Percentiles rank a stretch among this genome's conserved stretches.
Evolutionary conservation across 2,888 invertebrate genomes (phyloP).

Genomic region (Drosophila mayaguana): DNA sequence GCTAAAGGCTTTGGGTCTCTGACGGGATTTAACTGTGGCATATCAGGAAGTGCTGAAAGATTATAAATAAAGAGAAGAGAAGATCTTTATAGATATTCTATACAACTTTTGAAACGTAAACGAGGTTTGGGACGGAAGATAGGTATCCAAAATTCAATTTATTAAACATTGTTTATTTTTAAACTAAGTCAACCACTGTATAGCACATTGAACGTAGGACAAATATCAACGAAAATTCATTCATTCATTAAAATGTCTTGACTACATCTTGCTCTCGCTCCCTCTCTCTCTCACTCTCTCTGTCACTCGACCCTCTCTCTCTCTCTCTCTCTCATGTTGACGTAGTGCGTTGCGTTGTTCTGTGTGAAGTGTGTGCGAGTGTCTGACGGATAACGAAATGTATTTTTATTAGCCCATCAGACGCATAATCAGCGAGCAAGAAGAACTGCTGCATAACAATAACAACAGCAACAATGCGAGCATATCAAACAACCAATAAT

Average conservation of each 20-base stretch:
- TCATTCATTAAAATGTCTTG: constrained; percentile 29
- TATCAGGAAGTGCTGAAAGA: too few species aligned
- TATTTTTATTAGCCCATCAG: constrained; percentile 79
- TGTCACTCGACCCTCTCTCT: not conserved
- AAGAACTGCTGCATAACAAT: constrained; percentile 78
- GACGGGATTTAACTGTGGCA: too few species aligned
- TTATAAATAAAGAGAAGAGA: too few species aligned
- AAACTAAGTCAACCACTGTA: constrained; percentile 31
- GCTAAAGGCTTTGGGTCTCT: too few species aligned
- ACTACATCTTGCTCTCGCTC: not conserved
- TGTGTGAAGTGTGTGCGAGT: constrained; percentile 29
- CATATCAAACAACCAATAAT: constrained; percentile 62
- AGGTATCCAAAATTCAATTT: not conserved
- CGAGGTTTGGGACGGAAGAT: too few species aligned
- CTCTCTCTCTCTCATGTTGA: constrained; percentile 35
- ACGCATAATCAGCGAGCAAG: constrained; percentile 58
- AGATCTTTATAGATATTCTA: too few species aligned
- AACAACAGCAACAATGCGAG: constrained; percentile 35
- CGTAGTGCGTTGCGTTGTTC: constrained; percentile 57
- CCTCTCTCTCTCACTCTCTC: not conserved
- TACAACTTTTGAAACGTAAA: too few species aligned
- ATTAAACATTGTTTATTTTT: not conserved
- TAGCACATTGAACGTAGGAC: not conserved
- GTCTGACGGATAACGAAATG: constrained; percentile 60
- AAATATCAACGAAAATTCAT: constrained; percentile 24